Evolutionary conservation across 2,113 vertebrate genomes (phyloP).

Genomic region (Ceratotherium simum): DNA sequence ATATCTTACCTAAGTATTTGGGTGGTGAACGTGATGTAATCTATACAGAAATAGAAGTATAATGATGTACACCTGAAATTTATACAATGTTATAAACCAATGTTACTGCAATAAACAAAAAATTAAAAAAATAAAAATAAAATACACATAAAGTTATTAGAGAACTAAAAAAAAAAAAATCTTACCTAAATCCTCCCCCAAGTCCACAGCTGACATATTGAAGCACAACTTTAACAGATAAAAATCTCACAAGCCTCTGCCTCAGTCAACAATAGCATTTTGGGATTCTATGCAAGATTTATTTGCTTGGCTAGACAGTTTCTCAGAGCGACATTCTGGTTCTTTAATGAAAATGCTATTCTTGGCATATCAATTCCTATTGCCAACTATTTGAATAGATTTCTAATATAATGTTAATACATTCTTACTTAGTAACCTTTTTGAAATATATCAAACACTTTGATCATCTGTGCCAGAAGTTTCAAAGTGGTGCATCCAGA

Average conservation of each 20-base stretch:
- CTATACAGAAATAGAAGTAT: too few species aligned
- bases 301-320: neutral
- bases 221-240: neutral
- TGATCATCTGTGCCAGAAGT: neutral
- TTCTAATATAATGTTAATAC: neutral
- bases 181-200: neutral
- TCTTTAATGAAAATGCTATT: constrained; percentile 54
- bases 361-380: neutral
- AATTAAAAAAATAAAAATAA: too few species aligned
- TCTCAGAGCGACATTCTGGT: neutral
- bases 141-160: too few species aligned
- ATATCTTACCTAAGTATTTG: neutral
- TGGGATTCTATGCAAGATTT: neutral
- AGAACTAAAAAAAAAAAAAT: neutral
- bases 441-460: constrained; percentile 31
- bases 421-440: neutral
- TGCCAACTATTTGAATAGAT: neutral
- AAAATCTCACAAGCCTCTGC: neutral
- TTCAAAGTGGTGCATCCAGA: neutral
- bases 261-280: constrained; percentile 27
- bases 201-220: neutral
- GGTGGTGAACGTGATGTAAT: too few species aligned
- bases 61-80: too few species aligned
- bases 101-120: too few species aligned
- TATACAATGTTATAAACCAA: too few species aligned